Evolutionary conservation across 2,797 vertebrate genomes (phyloP).

Genomic region (Sylvia borin): DNA sequence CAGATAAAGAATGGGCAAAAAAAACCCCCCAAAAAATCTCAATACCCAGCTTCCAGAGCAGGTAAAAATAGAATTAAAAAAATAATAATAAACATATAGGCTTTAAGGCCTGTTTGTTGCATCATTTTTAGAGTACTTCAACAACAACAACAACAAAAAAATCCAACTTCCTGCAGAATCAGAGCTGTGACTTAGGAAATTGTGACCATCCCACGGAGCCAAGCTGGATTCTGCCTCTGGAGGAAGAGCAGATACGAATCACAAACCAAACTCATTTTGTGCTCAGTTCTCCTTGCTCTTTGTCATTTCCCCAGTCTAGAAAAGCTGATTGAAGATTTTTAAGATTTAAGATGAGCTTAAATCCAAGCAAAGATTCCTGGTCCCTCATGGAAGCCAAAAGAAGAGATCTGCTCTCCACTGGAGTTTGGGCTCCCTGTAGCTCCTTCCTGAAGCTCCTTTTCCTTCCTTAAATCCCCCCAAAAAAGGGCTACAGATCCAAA

Average conservation of each 20-base stretch:
- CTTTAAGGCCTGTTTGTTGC: not conserved
- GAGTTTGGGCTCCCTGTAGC: not conserved
- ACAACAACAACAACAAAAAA: not conserved
- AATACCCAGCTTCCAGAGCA: not conserved
- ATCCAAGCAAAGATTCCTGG: not conserved
- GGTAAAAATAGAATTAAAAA: not conserved
- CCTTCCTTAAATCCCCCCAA: not conserved
- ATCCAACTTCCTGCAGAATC: not conserved
- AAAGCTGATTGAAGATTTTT: not conserved
- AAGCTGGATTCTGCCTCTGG: not conserved
- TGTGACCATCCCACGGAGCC: rapidly evolving
- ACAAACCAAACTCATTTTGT: too few species aligned
- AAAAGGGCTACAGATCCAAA: rapidly evolving
- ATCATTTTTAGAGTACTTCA: not conserved
- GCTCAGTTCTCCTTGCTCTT: not conserved
- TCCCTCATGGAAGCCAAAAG: not conserved
- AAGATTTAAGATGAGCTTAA: not conserved
- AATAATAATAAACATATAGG: not conserved
- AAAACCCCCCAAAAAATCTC: too few species aligned
- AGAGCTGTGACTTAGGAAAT: not conserved
- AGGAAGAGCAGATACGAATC: not conserved
- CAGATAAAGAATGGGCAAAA: rapidly evolving
- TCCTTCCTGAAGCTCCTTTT: not conserved
- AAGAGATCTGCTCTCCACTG: not conserved
- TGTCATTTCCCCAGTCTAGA: too few species aligned